Evolutionary conservation across 2,113 vertebrate genomes (phyloP).

Genomic region (Peucedramus taeniatus): DNA sequence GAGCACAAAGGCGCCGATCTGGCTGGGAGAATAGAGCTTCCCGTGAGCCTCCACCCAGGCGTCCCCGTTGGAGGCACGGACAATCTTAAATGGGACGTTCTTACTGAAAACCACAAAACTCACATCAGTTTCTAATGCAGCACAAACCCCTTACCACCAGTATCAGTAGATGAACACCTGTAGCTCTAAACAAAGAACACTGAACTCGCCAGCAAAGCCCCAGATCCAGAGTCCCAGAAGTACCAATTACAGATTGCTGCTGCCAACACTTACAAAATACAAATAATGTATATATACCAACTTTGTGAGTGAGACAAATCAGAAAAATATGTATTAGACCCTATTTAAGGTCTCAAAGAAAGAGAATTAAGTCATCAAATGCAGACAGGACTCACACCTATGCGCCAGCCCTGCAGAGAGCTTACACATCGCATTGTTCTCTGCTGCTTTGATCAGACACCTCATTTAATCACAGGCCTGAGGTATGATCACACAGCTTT

Average conservation of each 20-base stretch:
- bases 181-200: not conserved
- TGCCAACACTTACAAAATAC: rapidly evolving
- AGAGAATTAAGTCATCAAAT: not conserved
- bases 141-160: not conserved
- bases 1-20: slow-evolving; percentile 92
- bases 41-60: slow-evolving; percentile 97
- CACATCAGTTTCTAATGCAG: not conserved
- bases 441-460: not conserved
- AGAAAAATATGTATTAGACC: not conserved
- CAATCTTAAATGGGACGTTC: slow-evolving; percentile 95
- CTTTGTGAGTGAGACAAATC: not conserved
- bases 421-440: not conserved
- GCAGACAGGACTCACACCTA: not conserved
- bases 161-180: rapidly evolving
- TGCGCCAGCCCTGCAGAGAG: not conserved
- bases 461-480: not conserved
- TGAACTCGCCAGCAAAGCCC: not conserved
- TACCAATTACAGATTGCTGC: not conserved
- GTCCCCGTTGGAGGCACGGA: slow-evolving; percentile 94
- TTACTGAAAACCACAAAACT: slow-evolving; percentile 75
- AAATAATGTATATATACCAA: rapidly evolving
- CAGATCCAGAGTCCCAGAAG: not conserved
- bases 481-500: not conserved
- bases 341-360: not conserved
- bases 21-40: slow-evolving; percentile 96